Evolutionary conservation across 1,140 invertebrate species (phyloP).

Genomic region (Tetramorium parvispinum): DNA sequence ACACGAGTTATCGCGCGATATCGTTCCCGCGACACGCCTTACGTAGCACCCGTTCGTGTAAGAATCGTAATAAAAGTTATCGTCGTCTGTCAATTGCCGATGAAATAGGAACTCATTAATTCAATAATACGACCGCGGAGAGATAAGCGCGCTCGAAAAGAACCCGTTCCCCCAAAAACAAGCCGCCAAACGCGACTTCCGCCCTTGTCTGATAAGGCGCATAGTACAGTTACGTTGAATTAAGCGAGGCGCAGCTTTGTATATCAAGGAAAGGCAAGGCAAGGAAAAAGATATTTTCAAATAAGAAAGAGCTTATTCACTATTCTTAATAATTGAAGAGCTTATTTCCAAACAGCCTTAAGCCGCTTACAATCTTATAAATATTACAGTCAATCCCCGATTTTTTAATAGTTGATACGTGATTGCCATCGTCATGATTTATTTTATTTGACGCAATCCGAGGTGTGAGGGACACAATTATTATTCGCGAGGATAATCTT

Average conservation of each 20-base stretch:
- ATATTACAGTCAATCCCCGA: constrained; percentile 7
- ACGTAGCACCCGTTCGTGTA: constrained; percentile 67
- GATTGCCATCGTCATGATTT: constrained; percentile 31
- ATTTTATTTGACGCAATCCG: constrained; percentile 40
- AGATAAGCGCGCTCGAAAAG: constrained; percentile 66
- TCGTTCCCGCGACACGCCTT: constrained; percentile 63
- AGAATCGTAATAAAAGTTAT: constrained; percentile 78
- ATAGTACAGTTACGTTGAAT: constrained; percentile 1
- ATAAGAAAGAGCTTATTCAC: constrained; percentile 25
- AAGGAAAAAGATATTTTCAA: constrained; percentile 16
- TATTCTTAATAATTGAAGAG: constrained; percentile 35
- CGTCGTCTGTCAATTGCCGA: constrained; percentile 65
- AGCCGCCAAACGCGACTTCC: constrained; percentile 40
- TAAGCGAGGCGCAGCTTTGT: neutral
- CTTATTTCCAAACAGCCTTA: constrained; percentile 27
- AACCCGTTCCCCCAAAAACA: constrained; percentile 45
- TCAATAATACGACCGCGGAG: constrained; percentile 75
- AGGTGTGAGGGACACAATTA: constrained; percentile 1
- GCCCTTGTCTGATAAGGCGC: constrained; percentile 18
- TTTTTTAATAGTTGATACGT: constrained; percentile 21
- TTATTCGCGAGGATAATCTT: constrained; percentile 34
- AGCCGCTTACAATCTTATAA: constrained; percentile 6
- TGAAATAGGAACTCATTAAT: constrained; percentile 78
- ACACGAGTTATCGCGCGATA: constrained; percentile 74
- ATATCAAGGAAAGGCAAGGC: neutral